Evolutionary conservation across 2,888 invertebrate species (phyloP), one percentile per base, ranked within the genome.

Genomic region (Clunio marinus): DNA sequence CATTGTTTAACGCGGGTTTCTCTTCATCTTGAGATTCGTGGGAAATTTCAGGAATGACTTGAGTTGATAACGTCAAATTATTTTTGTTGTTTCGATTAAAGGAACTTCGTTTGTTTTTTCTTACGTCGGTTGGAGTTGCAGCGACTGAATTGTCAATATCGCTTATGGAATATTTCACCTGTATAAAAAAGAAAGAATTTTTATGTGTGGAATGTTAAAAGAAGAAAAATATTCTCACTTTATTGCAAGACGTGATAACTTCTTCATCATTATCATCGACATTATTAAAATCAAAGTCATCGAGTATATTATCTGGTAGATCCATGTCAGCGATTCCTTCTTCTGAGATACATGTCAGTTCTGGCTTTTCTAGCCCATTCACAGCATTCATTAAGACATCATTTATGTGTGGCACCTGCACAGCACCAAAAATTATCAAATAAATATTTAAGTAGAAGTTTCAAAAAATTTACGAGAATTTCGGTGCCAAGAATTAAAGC

Each of bases 71-170:
- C 7, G 63, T 15, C 37, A 63, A 46, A 20, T 37, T 20, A 10
- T 63, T 45, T 46, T 37, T 60, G 20, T 35, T 59, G 24, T 63
- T 63, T 17, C 63, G 25, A 15, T 45, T 46, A 4, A 35, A 24
- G 15, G 63, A 35, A 7, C 63, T 46, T 4, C 63, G 45, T n/a
- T 55, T 57, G 8, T 20, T n/a, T 27, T 22, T 58, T 13, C 28
- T 41, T 28, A 3, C 22, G 2, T 69, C 57, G 20, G 20, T 65
- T 57, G 89, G 89, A 80, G 88, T 83, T 76, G 89, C 89, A 1
- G 89, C 88, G 70, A 91, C 80, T 77, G 91, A 91, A 80, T 91
- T 91, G 77, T 91, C 91, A 77, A 89, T 91, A 77, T 91, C 91
- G 74, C 89, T 89, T 71, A 91, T 83, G 77, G 89, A 91, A 80